Evolutionary conservation across 2,113 vertebrate species (phyloP), one percentile per base, ranked within the genome.

Genomic region (Mola mola): DNA sequence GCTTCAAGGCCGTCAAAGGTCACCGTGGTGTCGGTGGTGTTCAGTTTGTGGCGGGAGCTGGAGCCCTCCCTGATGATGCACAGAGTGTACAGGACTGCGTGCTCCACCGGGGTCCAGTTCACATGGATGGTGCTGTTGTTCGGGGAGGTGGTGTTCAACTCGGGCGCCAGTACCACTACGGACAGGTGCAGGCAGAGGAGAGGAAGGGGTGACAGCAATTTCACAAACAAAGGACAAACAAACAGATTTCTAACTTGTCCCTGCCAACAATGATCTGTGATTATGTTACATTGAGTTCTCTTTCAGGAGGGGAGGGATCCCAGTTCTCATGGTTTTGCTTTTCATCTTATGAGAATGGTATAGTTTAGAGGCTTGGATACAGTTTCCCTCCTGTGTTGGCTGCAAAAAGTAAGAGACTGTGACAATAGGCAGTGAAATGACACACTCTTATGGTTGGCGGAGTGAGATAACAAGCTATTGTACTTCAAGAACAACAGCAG

Each of bases 11-110:
- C 65, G 24, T 78, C 81, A 53, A 96, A 94, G n/a, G 79, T 87
- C 61, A 93, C 19, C 0, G 28, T 86, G 12, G 90, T 93, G 24
- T 89, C 69, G 3, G 93, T 94, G 58, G 94, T 95, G 79, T 94
- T 96, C 49, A 93, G 59, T 43, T 91, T 94, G 74, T 89, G 57
- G 57, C 92, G 91, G 17, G 40, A 81, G 46, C 85, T 91, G 75
- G 94, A 90, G 66, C 92, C 93, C 33, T 93, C 88, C 66, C 36
- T 84, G 88, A 94, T 92, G 44, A 98, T 82, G 66, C 87, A 90
- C 65, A 97, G 92, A 0, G 87, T 93, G 82, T 96, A 96, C 12
- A 89, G 86, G 12, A 81, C 84, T 2, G 95, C 94, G 43, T 93
- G 72, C 0, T 84, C 50, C 19, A 97, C 93, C 29, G 90, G 80